Evolutionary conservation across 2,113 vertebrate genomes (phyloP).

Genomic region (Nesospiza acunhae): DNA sequence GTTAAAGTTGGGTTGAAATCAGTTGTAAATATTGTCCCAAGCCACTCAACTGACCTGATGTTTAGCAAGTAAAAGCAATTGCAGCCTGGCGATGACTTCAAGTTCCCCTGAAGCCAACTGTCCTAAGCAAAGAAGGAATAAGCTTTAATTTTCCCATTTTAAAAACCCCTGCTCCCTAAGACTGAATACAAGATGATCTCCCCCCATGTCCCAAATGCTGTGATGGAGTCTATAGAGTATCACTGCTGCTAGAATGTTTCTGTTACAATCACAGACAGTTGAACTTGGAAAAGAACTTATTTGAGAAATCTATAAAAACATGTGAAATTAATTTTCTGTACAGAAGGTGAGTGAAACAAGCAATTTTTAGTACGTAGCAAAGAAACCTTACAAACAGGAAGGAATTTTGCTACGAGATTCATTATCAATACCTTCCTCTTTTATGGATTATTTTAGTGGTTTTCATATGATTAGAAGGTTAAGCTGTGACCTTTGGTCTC

Average conservation of each 20-base stretch:
- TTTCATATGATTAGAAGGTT: neutral
- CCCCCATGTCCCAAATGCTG: neutral
- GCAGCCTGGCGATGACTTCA: neutral
- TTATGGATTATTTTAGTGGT: neutral
- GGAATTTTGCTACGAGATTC: neutral
- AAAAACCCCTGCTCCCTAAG: neutral
- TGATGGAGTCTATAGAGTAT: neutral
- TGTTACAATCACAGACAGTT: neutral
- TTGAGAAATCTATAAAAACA: neutral
- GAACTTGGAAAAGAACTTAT: neutral
- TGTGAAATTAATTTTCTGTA: neutral
- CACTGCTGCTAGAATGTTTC: neutral
- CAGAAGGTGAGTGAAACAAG: neutral
- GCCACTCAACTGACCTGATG: neutral
- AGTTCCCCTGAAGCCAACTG: neutral
- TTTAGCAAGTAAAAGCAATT: neutral
- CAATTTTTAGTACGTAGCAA: neutral
- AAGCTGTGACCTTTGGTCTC: neutral
- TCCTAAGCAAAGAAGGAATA: neutral
- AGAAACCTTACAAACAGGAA: neutral
- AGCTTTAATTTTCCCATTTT: neutral
- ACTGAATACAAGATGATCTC: neutral
- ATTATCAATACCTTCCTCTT: neutral
- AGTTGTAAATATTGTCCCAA: neutral
- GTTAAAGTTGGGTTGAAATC: neutral